These are phyloP conservation scores for Petrocephalus sullivani DNA, from an alignment of 2,797 vertebrate species.

Conservation along the genomic window DNA sequence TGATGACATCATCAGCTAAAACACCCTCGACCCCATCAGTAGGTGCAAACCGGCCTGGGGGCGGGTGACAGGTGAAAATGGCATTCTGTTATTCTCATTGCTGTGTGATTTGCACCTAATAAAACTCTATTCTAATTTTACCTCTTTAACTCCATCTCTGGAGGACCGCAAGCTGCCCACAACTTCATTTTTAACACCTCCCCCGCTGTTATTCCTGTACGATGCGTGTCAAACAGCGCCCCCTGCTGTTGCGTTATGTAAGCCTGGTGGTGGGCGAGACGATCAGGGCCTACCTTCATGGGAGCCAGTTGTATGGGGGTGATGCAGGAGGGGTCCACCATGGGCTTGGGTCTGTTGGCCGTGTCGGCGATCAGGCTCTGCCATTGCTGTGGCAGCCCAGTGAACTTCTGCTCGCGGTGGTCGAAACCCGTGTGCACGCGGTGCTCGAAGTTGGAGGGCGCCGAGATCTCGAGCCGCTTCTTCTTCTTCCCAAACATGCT, in stretches of 20 bases:
- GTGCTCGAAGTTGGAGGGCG: constrained; percentile 97
- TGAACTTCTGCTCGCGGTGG: constrained; percentile 90
- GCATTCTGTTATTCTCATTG: background rate
- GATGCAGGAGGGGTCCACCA: constrained; percentile 98
- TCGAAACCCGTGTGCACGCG: constrained; percentile 97
- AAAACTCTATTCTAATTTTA: constrained; percentile 7
- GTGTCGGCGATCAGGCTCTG: constrained; percentile 95
- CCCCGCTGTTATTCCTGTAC: background rate
- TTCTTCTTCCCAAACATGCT: constrained; percentile 99
- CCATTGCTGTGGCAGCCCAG: constrained; percentile 94
- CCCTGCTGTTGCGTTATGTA: background rate
- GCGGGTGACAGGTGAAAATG: background rate
- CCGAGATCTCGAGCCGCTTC: constrained; percentile 96
- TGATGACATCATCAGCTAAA: background rate
- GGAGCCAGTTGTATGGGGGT: constrained; percentile 96
- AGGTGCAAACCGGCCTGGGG: background rate
- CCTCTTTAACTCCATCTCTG: background rate
- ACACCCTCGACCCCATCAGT: background rate
- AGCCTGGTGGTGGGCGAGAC: background rate
- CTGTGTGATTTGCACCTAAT: background rate
- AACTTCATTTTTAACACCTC: background rate
- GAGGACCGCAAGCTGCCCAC: background rate
- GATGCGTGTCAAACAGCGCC: background rate
- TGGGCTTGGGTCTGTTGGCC: constrained; percentile 90
- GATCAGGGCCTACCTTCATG: constrained; percentile 79